These are phyloP conservation scores for Rhagonycha lutea DNA, from an alignment of 2,888 invertebrate species.

Conservation along the genomic window DNA sequence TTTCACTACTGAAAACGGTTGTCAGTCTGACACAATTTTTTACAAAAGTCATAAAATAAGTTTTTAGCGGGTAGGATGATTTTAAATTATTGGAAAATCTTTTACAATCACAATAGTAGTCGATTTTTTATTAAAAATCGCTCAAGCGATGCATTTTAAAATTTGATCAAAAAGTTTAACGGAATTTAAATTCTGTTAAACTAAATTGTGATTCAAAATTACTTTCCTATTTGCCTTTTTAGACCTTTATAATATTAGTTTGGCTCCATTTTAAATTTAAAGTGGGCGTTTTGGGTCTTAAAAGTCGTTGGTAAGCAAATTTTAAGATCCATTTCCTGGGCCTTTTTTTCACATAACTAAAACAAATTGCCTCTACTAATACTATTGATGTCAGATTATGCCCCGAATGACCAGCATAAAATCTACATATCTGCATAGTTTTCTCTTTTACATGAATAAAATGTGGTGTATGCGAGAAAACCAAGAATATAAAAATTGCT, in stretches of 20 bases:
- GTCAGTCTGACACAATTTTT: background rate
- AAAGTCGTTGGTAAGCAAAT: background rate
- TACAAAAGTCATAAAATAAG: background rate
- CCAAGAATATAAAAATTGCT: slow-evolving; percentile 5
- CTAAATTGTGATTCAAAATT: background rate
- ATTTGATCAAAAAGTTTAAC: too few relatives aligned
- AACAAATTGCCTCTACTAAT: slow-evolving; percentile 5
- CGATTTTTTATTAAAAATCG: too few relatives aligned
- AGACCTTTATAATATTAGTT: background rate
- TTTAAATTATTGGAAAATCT: too few relatives aligned
- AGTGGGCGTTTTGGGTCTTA: background rate
- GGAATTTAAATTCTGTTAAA: too few relatives aligned
- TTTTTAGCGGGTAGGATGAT: background rate
- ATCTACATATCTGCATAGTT: slow-evolving; percentile 14
- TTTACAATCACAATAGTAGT: too few relatives aligned
- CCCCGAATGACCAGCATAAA: slow-evolving; percentile 13
- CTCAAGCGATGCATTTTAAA: too few relatives aligned
- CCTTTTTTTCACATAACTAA: background rate
- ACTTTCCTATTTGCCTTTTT: background rate
- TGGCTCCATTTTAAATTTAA: background rate
- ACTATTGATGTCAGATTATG: slow-evolving; percentile 16
- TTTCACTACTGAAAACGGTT: background rate
- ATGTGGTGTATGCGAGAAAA: slow-evolving; percentile 18
- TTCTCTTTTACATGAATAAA: slow-evolving; percentile 17
- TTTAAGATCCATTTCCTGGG: background rate